phyloP scores from a whole-genome alignment of 2,797 vertebrate species.

The Myotis pilosus region DNA sequence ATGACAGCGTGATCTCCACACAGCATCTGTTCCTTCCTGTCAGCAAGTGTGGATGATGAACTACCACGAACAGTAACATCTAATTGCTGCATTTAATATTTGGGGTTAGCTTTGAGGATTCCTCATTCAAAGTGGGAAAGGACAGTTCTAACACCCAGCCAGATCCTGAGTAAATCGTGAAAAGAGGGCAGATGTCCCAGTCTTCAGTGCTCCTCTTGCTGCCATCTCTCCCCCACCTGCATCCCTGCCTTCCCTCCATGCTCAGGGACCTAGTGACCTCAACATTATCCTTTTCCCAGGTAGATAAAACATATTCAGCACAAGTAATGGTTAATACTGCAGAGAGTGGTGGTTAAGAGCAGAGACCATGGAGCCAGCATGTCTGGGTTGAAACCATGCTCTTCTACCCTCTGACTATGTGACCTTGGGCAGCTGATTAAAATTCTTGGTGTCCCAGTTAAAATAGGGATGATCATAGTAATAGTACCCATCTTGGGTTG shows the following conservation, averaged over 20 bases:
- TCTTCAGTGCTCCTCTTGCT: background rate
- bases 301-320: background rate
- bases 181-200: background rate
- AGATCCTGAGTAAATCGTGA: background rate
- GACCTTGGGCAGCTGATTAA: background rate
- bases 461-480: background rate
- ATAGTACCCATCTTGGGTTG: background rate
- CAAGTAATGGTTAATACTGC: background rate
- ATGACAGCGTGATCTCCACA: slow-evolving; percentile 67
- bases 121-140: background rate
- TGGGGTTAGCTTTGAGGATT: slow-evolving; percentile 27
- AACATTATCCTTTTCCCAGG: background rate
- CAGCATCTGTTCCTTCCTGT: slow-evolving; percentile 78
- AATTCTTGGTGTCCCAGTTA: background rate
- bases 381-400: background rate
- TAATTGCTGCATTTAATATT: slow-evolving; percentile 54
- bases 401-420: background rate
- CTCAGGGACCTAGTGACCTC: background rate
- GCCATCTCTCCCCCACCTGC: background rate
- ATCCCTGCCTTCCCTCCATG: background rate
- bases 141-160: background rate
- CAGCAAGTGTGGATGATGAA: slow-evolving; percentile 44
- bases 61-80: slow-evolving; percentile 51
- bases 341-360: background rate
- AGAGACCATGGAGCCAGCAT: background rate